Evolutionary conservation across 2,113 vertebrate species (phyloP).

Genomic region (Rattus rattus): DNA sequence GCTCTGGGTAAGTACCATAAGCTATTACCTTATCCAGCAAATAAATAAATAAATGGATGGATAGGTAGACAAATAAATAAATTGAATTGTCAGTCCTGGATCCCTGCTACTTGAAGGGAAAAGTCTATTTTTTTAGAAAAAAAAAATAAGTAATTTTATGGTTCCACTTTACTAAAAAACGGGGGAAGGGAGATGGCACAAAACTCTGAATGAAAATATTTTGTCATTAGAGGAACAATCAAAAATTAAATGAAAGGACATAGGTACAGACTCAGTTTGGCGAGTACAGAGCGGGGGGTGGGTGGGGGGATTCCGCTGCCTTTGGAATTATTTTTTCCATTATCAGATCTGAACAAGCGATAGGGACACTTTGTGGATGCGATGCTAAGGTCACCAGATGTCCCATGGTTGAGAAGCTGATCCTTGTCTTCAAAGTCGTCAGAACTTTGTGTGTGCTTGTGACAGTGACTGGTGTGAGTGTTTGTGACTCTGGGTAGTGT

Average conservation of each 20-base stretch:
- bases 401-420: slow-evolving; percentile 79
- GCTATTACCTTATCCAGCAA: slow-evolving; percentile 89
- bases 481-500: neutral
- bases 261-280: neutral
- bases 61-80: slow-evolving; percentile 71
- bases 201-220: slow-evolving; percentile 48
- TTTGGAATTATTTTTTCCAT: neutral
- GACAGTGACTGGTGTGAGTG: neutral
- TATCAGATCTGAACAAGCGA: slow-evolving; percentile 67
- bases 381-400: slow-evolving; percentile 82
- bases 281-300: neutral
- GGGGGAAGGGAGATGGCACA: neutral
- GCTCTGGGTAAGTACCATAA: slow-evolving; percentile 87
- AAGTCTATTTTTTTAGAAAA: slow-evolving; percentile 24
- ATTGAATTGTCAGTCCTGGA: slow-evolving; percentile 54
- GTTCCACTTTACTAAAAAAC: neutral
- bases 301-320: slow-evolving; percentile 37
- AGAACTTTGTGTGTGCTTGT: slow-evolving; percentile 53
- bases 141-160: slow-evolving; percentile 47
- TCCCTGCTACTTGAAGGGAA: slow-evolving; percentile 68
- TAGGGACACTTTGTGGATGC: slow-evolving; percentile 73
- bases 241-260: slow-evolving; percentile 28
- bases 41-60: slow-evolving; percentile 88
- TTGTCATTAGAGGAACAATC: slow-evolving; percentile 54
- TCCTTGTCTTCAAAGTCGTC: slow-evolving; percentile 67